Percentiles rank a stretch among this genome's conserved stretches.
phyloP scores from a whole-genome alignment of 1,140 invertebrate species.

The Agrilus planipennis region DNA sequence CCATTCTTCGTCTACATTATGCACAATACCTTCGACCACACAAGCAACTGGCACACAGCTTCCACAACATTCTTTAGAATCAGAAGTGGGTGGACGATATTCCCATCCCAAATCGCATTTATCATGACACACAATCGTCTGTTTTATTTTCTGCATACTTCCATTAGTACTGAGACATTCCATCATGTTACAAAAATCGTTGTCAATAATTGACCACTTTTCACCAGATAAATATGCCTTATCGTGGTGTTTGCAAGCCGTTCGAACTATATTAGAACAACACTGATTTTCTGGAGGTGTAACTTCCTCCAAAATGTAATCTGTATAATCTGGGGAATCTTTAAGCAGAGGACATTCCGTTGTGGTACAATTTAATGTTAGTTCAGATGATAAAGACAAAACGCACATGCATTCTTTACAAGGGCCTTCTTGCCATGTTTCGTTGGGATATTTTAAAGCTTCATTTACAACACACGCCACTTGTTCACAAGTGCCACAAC shows the following conservation, averaged over 20 bases:
- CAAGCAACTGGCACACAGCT: conserved; percentile 48
- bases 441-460: conserved; percentile 33
- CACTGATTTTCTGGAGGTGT: neutral
- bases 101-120: conserved; percentile 31
- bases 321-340: conserved; percentile 27
- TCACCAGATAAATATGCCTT: conserved; percentile 38
- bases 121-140: conserved; percentile 22
- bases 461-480: neutral
- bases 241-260: conserved; percentile 46
- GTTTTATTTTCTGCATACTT: conserved; percentile 35
- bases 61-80: conserved; percentile 48
- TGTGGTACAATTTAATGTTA: conserved; percentile 27
- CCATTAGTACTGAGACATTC: conserved; percentile 37
- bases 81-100: conserved; percentile 30
- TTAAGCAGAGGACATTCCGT: conserved; percentile 34
- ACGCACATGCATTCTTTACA: conserved; percentile 51
- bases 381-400: conserved; percentile 14
- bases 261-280: conserved; percentile 32
- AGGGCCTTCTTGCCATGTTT: conserved; percentile 55
- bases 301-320: neutral
- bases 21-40: conserved; percentile 39
- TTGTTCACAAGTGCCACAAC: neutral
- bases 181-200: conserved; percentile 41
- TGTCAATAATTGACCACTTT: conserved; percentile 41
- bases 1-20: conserved; percentile 43